Evolutionary conservation across 23 tunicate genomes (phyloP), one percentile per base, ranked within the genome.

Genomic region (Corella eumyota): DNA sequence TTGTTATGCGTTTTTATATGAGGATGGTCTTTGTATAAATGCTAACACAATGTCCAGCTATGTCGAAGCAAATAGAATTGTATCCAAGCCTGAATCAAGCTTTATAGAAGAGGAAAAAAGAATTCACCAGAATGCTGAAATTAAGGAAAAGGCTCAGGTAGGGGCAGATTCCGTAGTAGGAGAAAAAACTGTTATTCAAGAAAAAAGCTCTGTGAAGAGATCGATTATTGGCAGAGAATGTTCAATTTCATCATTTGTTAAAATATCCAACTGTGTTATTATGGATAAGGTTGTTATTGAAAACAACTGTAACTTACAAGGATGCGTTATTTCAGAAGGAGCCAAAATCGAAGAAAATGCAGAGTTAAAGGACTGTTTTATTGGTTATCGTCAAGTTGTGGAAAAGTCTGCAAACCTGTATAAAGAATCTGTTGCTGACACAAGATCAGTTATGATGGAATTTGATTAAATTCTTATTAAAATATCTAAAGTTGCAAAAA

Each of bases 1-100:
- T 1, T 73, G 77, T 36, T 56, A 75, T 71, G 77, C 81, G 29
- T 45, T 32, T 57, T 40, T 75, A 15, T 70, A 67, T 54, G 95
- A 86, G 9, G 69, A 64, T 7, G 85, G 85, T 17, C 23, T 71
- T 49, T 54, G 63, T 25, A 64, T 86, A 36, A 70, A 72, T 37
- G 80, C 65, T n/a, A 86, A 86, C 65, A 71, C 56, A 45, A 33
- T 86, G n/a, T 58, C 95, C 1, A 26, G 74, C 2, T 86, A 78
- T 36, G 72, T 86, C 20, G 80, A 86, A 71, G 95, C 95, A 2
- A 86, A 86, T 34, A 50, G 95, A 71, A 15, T 69, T 56, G 83
- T 86, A 58, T 34, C 79, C 34, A 24, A 17, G 7, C 46, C 57
- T 51, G 57, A 51, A 7, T n/a, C 6, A 25, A 51, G 20, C 20